Evolutionary conservation across 2,888 invertebrate genomes (phyloP).

Genomic region (Polyommatus iphigenia): DNA sequence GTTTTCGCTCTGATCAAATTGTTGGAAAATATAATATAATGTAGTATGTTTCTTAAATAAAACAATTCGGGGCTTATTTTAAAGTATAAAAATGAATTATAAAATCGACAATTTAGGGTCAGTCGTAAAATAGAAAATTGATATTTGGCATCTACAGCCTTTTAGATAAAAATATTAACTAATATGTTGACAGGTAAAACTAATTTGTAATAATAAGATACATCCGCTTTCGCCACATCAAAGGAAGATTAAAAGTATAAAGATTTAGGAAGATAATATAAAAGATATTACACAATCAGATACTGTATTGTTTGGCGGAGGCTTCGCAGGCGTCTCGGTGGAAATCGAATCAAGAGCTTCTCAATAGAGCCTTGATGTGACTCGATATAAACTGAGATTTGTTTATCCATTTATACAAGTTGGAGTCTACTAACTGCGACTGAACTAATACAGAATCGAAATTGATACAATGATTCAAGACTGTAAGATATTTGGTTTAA

Average conservation of each 20-base stretch:
- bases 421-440: neutral
- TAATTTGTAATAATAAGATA: no score
- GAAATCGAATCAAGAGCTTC: conserved; percentile 29
- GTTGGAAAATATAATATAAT: no score
- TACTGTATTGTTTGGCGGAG: conserved; percentile 35
- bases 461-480: neutral
- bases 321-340: conserved; percentile 34
- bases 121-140: no score
- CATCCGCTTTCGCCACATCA: neutral
- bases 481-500: neutral
- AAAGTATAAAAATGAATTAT: no score
- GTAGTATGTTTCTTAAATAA: no score
- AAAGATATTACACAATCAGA: conserved; percentile 35
- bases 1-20: no score
- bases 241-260: neutral
- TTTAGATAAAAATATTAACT: no score
- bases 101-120: no score
- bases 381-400: neutral
- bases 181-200: no score
- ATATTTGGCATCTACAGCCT: no score
- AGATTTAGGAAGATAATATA: conserved; percentile 36
- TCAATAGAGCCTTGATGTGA: conserved; percentile 22
- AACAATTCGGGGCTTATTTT: no score
- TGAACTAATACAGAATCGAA: neutral
- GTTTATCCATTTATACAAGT: neutral